These are phyloP conservation scores for Megaleporinus macrocephalus DNA, from an alignment of 2,113 vertebrate genomes.

Conservation along the genomic window DNA sequence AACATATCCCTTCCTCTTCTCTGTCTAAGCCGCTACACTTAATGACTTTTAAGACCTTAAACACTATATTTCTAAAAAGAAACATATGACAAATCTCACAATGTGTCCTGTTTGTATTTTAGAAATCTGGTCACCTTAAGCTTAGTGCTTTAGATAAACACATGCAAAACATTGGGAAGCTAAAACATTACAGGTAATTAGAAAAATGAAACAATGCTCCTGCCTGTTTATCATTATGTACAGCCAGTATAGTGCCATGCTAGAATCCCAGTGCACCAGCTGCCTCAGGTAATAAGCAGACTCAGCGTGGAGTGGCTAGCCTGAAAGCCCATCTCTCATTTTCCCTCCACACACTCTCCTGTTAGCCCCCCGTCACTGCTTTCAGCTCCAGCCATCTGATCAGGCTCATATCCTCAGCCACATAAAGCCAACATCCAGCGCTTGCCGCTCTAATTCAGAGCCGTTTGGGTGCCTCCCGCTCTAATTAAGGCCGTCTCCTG, in stretches of 20 bases:
- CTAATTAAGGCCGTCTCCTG: slow-evolving; percentile 5
- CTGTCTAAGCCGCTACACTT: no score
- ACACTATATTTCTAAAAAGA: no score
- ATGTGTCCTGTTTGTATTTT: no score
- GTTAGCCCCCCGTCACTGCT: background rate
- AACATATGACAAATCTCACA: no score
- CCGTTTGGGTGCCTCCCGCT: background rate
- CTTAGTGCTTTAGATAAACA: no score
- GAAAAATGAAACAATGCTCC: background rate
- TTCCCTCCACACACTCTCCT: background rate
- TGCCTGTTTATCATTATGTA: background rate
- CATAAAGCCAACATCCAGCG: slow-evolving; percentile 13
- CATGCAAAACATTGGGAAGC: no score
- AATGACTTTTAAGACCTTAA: no score
- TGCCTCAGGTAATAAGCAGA: background rate
- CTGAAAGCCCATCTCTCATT: slow-evolving; percentile 1
- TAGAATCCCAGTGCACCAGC: background rate
- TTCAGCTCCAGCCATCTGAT: background rate
- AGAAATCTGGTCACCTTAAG: no score
- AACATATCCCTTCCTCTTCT: no score
- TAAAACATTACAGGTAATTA: no score
- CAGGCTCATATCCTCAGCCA: background rate
- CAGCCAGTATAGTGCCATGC: background rate
- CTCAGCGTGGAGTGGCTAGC: background rate
- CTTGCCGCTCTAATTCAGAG: background rate